Evolutionary conservation across 2,113 vertebrate genomes (phyloP), one percentile per base, ranked within the genome.

Genomic region (Psittacula cyanocephala): DNA sequence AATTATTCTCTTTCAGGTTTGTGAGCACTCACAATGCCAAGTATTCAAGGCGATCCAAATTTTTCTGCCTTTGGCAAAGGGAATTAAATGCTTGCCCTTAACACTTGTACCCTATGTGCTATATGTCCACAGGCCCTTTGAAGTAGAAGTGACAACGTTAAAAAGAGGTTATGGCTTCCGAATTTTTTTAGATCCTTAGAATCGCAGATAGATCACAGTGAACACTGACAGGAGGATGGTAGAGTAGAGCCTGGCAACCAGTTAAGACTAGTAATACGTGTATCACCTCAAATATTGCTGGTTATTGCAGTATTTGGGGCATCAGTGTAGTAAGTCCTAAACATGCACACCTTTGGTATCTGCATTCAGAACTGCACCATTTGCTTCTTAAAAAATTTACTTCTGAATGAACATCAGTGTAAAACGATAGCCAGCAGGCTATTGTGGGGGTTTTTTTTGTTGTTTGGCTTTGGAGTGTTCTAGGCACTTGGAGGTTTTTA

Each of bases 1-100:
- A 94, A 95, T 93, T 86, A 95, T 83, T 94, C 92, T 89, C 94
- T 96, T 97, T 95, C 85, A 86, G 81, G 85, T 97, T 91, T 95
- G 71, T 94, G 68, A 7, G 0, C 2, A 0, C 43, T 91, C 71
- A 95, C 87, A 96, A 88, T 96, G 93, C 64, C 90, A 90, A 83
- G 88, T 17, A 93, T 96, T 95, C 90, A 96, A 60, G 55, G 68
- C 60, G 6, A 75, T 86, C 88, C 96, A 91, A 82, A 35, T 77
- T 80, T 74, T 62, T 22, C 39, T 94, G 88, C 53, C 35, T 78
- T 91, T 96, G 89, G 93, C 79, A 94, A 63, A 46, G 43, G 35
- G 46, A 83, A 70, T 83, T 76, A 86, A n/a, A 83, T 55, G 71
- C 59, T 71, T 63, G 68, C 27, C 53, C 60, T 33, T 71, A 64